phyloP scores from a whole-genome alignment of 1,140 invertebrate species.

The Maconellicoccus hirsutus region DNA sequence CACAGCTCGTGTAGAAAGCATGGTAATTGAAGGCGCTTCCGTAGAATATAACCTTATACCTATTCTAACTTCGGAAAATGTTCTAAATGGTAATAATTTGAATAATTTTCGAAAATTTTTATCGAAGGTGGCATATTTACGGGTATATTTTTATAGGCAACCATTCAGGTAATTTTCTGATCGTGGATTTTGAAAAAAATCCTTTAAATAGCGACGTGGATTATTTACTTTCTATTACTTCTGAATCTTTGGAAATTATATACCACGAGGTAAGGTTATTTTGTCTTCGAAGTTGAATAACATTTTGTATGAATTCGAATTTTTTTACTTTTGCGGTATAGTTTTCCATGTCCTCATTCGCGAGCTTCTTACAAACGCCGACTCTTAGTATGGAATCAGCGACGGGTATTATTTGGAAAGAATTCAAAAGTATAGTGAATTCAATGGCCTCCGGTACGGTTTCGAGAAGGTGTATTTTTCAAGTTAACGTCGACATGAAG shows the following conservation, averaged over 20 bases:
- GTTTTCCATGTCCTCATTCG: slow-evolving; percentile 61
- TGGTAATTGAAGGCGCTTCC: slow-evolving; percentile 63
- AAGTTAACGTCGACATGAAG: slow-evolving; percentile 62
- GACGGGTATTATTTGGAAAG: slow-evolving; percentile 30
- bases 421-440: slow-evolving; percentile 32
- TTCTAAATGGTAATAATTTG: slow-evolving; percentile 40
- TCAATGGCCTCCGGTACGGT: slow-evolving; percentile 40
- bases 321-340: slow-evolving; percentile 37
- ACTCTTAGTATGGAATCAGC: slow-evolving; percentile 28
- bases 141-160: slow-evolving; percentile 38
- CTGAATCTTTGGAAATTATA: slow-evolving; percentile 63
- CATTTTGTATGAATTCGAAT: slow-evolving; percentile 10
- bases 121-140: not conserved
- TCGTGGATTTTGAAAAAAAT: slow-evolving; percentile 63
- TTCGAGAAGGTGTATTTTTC: slow-evolving; percentile 51
- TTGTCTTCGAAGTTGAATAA: not conserved
- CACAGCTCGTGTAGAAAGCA: slow-evolving; percentile 59
- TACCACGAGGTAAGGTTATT: slow-evolving; percentile 57
- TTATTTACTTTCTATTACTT: slow-evolving; percentile 50
- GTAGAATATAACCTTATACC: slow-evolving; percentile 61
- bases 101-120: not conserved
- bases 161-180: slow-evolving; percentile 53
- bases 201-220: slow-evolving; percentile 54
- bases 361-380: slow-evolving; percentile 55
- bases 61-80: slow-evolving; percentile 54